Evolutionary conservation across 2,113 vertebrate species (phyloP), one percentile per base, ranked within the genome.

Genomic region (Bos javanicus): DNA sequence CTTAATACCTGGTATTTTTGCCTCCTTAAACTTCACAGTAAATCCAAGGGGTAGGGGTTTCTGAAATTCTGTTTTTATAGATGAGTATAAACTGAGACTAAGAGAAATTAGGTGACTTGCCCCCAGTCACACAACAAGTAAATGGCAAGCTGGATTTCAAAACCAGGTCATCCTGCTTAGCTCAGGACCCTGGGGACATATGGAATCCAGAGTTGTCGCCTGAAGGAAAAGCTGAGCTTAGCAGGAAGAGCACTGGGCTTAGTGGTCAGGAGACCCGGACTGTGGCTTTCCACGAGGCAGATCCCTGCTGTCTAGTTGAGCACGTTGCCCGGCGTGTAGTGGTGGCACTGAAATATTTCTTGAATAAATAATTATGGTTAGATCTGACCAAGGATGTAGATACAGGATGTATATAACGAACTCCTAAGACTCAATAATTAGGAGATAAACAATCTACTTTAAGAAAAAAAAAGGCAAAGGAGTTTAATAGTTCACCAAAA

Each of bases 401-500:
- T 28, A 30, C 10, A 83, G n/a, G 19, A 57, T 19, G 9, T 30
- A 17, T 39, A 28, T 36, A 56, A 43, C 78, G 36, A 84, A n/a
- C 21, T 59, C 43, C 11, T 83, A 50, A 50, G 97, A 59, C 28
- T 64, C 30, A 60, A 25, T 82, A 81, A 39, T 57, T 48, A 80
- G 54, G 82, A 97, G 57, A 90, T 12, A 21, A 74, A 64, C 36
- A 76, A 90, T 57, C 15, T 4, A 54, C 1, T 88, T 97, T 21
- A 71, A 71, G 15, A 17, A 30, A 1, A 43, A 84, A 93, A 56
- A 6, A 5, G 2, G 46, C 59, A 80, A 78, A 60, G 78, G 28
- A 91, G 64, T 85, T 56, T 87, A 85, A 96, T 15, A 90, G 50
- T 71, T 91, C 33, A 80, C 17, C 26, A 89, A 36, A 97, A 90